Percentiles rank a stretch among this genome's conserved stretches.
Evolutionary conservation across 2,113 vertebrate species (phyloP).

Genomic region (Felis chaus): DNA sequence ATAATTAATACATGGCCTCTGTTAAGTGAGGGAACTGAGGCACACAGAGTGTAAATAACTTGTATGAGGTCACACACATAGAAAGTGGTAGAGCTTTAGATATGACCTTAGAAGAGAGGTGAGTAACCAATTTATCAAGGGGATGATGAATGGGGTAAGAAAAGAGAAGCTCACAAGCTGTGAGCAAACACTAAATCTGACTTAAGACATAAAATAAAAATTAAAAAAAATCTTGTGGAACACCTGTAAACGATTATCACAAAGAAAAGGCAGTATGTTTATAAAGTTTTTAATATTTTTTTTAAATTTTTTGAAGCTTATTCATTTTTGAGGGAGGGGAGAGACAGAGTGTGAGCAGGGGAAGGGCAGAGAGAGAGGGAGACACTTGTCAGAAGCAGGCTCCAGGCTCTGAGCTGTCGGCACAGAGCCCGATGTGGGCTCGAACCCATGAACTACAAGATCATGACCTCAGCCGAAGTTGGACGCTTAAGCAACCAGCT

Average conservation of each 20-base stretch:
- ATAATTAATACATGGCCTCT: neutral
- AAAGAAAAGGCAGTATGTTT: neutral
- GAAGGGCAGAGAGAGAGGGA: no score
- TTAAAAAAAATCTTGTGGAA: neutral
- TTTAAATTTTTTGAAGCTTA: no score
- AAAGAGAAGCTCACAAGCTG: neutral
- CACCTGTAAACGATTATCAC: neutral
- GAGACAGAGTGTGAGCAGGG: no score
- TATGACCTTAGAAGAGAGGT: neutral
- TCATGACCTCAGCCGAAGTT: no score
- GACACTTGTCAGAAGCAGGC: no score
- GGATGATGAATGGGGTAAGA: no score
- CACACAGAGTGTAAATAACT: neutral
- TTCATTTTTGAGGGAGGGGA: no score
- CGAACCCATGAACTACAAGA: no score
- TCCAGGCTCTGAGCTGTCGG: no score
- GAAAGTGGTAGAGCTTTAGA: neutral
- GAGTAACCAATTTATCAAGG: neutral
- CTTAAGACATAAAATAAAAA: neutral
- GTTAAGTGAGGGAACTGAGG: neutral
- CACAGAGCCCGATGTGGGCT: no score
- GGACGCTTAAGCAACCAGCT: no score
- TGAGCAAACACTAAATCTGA: neutral
- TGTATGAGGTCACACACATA: neutral
- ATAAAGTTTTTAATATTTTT: neutral